phyloP scores from a whole-genome alignment of 2,797 vertebrate species.

The Alfaro cultratus region DNA sequence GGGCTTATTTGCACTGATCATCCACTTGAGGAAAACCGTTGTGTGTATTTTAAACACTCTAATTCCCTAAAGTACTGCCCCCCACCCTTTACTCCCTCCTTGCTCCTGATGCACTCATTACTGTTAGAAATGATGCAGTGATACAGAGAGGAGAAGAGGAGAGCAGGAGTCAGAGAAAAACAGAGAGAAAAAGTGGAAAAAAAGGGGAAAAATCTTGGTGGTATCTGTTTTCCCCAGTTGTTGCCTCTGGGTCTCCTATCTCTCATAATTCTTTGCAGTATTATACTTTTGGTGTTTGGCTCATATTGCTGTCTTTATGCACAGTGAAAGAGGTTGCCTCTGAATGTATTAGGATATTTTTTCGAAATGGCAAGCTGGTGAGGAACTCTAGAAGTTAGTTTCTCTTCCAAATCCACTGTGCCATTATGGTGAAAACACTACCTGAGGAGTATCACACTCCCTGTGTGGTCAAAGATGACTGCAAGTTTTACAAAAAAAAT shows the following conservation, averaged over 20 bases:
- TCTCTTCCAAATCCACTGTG: conserved; percentile 15
- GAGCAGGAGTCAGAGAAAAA: conserved; percentile 23
- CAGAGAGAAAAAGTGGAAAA: conserved; percentile 18
- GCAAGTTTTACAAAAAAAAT: conserved; percentile 16
- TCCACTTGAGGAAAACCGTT: conserved; percentile 66
- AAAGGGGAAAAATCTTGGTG: conserved; percentile 52
- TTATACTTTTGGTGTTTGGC: conserved; percentile 66
- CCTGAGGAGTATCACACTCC: conserved; percentile 11
- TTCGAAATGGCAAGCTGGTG: conserved; percentile 42
- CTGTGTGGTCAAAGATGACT: conserved; percentile 27
- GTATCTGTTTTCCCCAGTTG: conserved; percentile 71
- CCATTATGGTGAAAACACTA: conserved; percentile 40
- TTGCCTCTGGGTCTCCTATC: conserved; percentile 66
- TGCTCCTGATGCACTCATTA: conserved; percentile 71
- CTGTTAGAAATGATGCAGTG: conserved; percentile 71
- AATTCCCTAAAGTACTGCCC: conserved; percentile 68
- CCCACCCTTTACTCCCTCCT: conserved; percentile 41
- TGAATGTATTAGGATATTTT: conserved; percentile 67
- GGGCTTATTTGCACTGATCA: conserved; percentile 62
- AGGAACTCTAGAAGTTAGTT: conserved; percentile 24
- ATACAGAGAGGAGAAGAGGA: conserved; percentile 44
- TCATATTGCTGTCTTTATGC: conserved; percentile 72
- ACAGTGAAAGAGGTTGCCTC: conserved; percentile 59
- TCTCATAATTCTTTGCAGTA: conserved; percentile 70
- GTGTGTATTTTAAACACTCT: conserved; percentile 75